Conservation (phyloP, 2,888 invertebrate species). For the Diloba caeruleocephala region DNA sequence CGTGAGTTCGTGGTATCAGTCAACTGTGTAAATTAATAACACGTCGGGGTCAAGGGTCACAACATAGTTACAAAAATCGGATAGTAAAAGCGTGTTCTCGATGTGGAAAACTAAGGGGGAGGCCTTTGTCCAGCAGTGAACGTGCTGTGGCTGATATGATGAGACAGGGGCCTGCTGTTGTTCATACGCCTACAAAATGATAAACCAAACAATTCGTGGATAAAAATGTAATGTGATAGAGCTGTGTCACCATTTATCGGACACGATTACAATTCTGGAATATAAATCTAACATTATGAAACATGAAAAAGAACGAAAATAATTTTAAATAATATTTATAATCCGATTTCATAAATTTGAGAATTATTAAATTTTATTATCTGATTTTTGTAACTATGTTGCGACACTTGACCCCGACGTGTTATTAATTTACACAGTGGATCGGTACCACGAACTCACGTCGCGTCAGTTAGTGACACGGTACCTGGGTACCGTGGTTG, state of each 20-base stretch:
- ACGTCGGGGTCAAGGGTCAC: slow-evolving; percentile 21
- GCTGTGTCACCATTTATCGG: not conserved
- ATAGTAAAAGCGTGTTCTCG: too few relatives aligned
- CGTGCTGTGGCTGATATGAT: too few relatives aligned
- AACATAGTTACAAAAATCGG: not conserved
- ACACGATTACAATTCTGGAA: not conserved
- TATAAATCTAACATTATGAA: too few relatives aligned
- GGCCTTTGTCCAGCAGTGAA: too few relatives aligned
- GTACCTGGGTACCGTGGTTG: too few relatives aligned
- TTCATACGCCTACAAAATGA: not conserved
- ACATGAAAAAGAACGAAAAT: too few relatives aligned
- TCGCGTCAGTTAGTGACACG: slow-evolving; percentile 6
- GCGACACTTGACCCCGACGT: slow-evolving; percentile 20
- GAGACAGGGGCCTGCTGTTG: not conserved
- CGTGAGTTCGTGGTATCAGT: not conserved
- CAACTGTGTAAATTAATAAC: slow-evolving; percentile 10
- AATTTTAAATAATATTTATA: too few relatives aligned
- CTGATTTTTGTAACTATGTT: not conserved
- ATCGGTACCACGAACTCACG: slow-evolving; percentile 1
- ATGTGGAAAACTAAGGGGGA: too few relatives aligned
- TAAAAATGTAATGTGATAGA: slow-evolving; percentile 13
- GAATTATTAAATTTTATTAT: too few relatives aligned
- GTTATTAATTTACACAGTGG: slow-evolving; percentile 10
- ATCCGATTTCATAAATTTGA: too few relatives aligned
- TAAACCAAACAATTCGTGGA: slow-evolving; percentile 5